These are phyloP conservation scores for Euthynnus affinis DNA, from an alignment of 2,797 vertebrate species.

Conservation along the genomic window DNA sequence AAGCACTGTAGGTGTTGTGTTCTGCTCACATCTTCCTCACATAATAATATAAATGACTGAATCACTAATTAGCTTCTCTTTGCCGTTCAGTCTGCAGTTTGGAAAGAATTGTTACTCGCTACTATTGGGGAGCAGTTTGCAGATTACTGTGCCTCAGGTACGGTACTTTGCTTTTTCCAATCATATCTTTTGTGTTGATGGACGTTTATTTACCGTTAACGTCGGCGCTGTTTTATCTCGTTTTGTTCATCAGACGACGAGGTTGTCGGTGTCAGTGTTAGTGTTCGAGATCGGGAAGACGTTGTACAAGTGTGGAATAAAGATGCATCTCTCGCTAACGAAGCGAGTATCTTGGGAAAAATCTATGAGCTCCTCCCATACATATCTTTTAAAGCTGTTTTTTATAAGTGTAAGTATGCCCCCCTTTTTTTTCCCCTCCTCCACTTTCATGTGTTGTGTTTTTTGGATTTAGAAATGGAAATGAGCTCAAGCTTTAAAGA, in stretches of 20 bases:
- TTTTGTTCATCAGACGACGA: conserved; percentile 88
- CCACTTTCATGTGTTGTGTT: background rate
- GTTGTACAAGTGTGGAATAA: conserved; percentile 94
- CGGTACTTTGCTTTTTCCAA: conserved; percentile 2
- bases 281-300: conserved; percentile 92
- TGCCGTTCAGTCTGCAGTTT: conserved; percentile 87
- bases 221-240: background rate
- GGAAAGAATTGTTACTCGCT: conserved; percentile 94
- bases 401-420: conserved; percentile 94
- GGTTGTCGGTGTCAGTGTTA: conserved; percentile 93
- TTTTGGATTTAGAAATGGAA: background rate
- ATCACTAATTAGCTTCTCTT: background rate
- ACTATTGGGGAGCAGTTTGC: conserved; percentile 94
- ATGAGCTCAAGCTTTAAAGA: background rate
- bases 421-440: background rate
- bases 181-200: background rate
- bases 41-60: background rate
- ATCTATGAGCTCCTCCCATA: conserved; percentile 91
- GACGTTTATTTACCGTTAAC: background rate
- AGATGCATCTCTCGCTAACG: conserved; percentile 88
- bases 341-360: conserved; percentile 92
- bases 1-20: conserved; percentile 85
- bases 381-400: conserved; percentile 92
- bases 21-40: background rate
- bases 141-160: conserved; percentile 91